A percentile compares a stretch with the other conserved stretches of the same genome.
phyloP scores from a whole-genome alignment of 2,113 vertebrate genomes.

The Epinephelus fuscoguttatus region DNA sequence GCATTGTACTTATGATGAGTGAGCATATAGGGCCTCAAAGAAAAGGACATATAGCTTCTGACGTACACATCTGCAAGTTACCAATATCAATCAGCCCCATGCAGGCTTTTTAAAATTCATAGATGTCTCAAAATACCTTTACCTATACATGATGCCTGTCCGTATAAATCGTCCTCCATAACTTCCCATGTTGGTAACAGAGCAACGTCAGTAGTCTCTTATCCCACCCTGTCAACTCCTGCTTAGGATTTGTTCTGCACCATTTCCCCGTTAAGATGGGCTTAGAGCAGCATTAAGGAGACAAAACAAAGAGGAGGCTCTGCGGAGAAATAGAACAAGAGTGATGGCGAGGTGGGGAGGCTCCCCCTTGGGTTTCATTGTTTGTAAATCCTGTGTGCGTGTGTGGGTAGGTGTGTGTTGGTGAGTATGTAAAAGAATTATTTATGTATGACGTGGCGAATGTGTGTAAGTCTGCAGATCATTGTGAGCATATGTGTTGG shows the following conservation, averaged over 20 bases:
- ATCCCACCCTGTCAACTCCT: slow-evolving; percentile 75
- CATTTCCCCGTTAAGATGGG: slow-evolving; percentile 82
- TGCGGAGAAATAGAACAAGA: slow-evolving; percentile 55
- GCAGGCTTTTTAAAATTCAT: not conserved
- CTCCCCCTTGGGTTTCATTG: slow-evolving; percentile 44
- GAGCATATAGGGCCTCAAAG: not conserved
- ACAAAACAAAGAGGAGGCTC: slow-evolving; percentile 71
- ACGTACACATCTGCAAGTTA: no score
- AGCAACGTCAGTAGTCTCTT: slow-evolving; percentile 60
- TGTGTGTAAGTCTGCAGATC: not conserved
- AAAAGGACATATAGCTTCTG: not conserved
- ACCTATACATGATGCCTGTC: not conserved
- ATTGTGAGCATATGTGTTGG: not conserved
- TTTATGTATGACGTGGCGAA: not conserved
- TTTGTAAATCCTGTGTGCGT: slow-evolving; percentile 42
- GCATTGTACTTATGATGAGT: not conserved
- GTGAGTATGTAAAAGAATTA: not conserved
- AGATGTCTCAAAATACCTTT: not conserved
- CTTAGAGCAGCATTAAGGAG: slow-evolving; percentile 78
- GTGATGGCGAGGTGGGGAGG: slow-evolving; percentile 51
- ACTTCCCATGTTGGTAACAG: slow-evolving; percentile 23
- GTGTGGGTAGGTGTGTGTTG: not conserved
- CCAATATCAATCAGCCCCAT: not conserved
- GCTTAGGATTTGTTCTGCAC: slow-evolving; percentile 84
- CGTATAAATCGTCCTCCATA: not conserved